Conservation (phyloP, 2,797 vertebrate genomes). For the Poecilia wingei region DNA sequence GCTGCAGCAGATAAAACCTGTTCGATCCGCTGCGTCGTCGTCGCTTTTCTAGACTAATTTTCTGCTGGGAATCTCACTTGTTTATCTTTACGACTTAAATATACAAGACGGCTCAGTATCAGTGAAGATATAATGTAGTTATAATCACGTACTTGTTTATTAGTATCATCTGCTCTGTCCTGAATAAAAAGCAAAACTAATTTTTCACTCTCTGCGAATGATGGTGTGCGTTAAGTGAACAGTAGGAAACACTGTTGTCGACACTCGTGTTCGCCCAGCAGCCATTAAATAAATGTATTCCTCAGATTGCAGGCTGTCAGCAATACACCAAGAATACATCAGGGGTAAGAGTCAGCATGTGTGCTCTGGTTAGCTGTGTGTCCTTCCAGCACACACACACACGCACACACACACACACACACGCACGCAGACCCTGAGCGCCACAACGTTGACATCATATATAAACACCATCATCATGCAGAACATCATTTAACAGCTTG, state of each 20-base stretch:
- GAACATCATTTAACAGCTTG: conserved; percentile 68
- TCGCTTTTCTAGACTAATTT: not conserved
- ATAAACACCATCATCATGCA: conserved; percentile 63
- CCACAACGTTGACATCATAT: conserved; percentile 54
- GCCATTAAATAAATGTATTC: conserved; percentile 67
- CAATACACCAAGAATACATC: conserved; percentile 61
- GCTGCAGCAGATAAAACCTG: not conserved
- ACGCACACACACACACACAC: conserved; percentile 16
- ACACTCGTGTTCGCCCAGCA: conserved; percentile 14
- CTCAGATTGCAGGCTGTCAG: conserved; percentile 67
- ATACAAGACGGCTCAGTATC: not conserved
- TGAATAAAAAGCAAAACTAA: not conserved
- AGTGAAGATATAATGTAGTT: not conserved
- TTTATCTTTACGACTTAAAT: not conserved
- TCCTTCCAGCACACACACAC: conserved; percentile 14
- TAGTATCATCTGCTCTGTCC: conserved; percentile 1
- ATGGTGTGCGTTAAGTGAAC: conserved; percentile 23
- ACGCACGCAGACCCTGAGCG: conserved; percentile 19
- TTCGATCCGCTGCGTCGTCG: not conserved
- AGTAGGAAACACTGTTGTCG: conserved; percentile 25
- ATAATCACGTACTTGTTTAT: not conserved
- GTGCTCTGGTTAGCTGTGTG: conserved; percentile 35
- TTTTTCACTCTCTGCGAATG: conserved; percentile 36
- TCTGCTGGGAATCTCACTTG: not conserved
- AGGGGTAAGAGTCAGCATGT: conserved; percentile 66